A percentile compares a stretch with the other conserved stretches of the same genome.
phyloP scores from a whole-genome alignment of 2,888 invertebrate species.

The Zygogramma bicolorata region DNA sequence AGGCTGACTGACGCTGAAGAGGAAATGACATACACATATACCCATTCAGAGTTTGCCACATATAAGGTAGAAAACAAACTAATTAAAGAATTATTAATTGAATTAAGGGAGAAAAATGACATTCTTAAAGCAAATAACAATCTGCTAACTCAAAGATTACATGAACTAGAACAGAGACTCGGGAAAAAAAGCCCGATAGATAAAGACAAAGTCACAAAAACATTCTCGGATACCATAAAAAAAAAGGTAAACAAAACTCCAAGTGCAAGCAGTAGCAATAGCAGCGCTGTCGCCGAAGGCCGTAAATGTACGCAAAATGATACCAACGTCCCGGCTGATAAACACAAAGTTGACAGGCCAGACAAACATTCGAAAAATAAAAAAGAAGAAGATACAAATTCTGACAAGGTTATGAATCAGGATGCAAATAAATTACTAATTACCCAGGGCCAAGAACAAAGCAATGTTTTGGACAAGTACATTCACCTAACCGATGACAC shows the following conservation, averaged over 20 bases:
- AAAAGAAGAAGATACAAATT: too few relatives aligned
- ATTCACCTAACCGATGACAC: too few relatives aligned
- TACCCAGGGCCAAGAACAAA: too few relatives aligned
- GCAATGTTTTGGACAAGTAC: too few relatives aligned
- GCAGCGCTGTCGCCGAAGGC: background rate
- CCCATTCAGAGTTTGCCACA: background rate
- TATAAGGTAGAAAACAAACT: conserved; percentile 6
- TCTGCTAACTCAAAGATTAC: conserved; percentile 7
- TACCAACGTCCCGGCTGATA: too few relatives aligned
- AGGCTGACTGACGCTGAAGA: background rate
- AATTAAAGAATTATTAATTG: background rate
- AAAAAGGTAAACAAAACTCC: conserved; percentile 1
- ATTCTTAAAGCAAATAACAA: conserved; percentile 5
- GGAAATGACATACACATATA: background rate
- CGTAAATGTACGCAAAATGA: conserved; percentile 5
- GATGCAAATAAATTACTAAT: too few relatives aligned
- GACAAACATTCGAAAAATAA: too few relatives aligned
- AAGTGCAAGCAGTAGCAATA: background rate
- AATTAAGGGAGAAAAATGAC: background rate
- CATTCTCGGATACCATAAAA: conserved; percentile 8
- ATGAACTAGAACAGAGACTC: conserved; percentile 3
- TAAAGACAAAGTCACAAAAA: conserved; percentile 10
- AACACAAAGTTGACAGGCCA: too few relatives aligned
- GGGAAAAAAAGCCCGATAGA: conserved; percentile 4
- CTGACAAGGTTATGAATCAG: too few relatives aligned